Base-by-base conservation (phyloP, 2,113 vertebrate genomes). In the Erinaceus europaeus region DNA sequence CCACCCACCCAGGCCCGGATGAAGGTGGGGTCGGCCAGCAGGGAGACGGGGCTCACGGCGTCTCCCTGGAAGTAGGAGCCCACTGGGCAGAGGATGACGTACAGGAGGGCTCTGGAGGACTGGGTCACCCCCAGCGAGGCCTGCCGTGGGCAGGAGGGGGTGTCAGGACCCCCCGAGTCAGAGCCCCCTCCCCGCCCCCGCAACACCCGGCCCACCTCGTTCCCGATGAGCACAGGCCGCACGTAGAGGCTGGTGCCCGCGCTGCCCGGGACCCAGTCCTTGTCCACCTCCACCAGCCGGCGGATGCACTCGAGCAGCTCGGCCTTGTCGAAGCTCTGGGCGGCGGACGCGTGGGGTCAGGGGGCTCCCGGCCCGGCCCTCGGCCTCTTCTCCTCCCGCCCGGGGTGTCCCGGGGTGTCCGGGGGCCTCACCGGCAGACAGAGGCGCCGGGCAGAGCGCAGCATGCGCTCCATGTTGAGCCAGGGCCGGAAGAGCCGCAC, bases 381-480 rank as follows among this genome's bases (percentile, higher is more conserved):
- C 0, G 2, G 0, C 12, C 15, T 4, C 36, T 25, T 0, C 4
- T 12, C 9, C 11, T 17, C 42, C 23, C 4, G 1, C 17, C 5
- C 20, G 5, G 0, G n/a, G 21, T 1, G 3, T 2, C 61, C 13
- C 0, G 48, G 50, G 2, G 53, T 21, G 21, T 21, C 20, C 53
- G 9, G 8, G 21, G 4, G 13, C 59, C 98, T 98, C 94, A 99
- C 98, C 1, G 98, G 98, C 11, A 99, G 97, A 88, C 97, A 97
- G 94, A 97, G 94, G 42, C 98, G 96, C 13, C 95, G 92, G 0
- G 98, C 89, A 0, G 97, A 97, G 38, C 98, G 97, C 34, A 97
- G 93, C 98, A 99, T 98, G 53, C 98, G 96, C 67, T 98, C 97
- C 98, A 99, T 98, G 96, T 99, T 99, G 84, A 98, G 90, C 97